Conservation (phyloP, 2,888 invertebrate species). For the Mythimna ferrago region DNA sequence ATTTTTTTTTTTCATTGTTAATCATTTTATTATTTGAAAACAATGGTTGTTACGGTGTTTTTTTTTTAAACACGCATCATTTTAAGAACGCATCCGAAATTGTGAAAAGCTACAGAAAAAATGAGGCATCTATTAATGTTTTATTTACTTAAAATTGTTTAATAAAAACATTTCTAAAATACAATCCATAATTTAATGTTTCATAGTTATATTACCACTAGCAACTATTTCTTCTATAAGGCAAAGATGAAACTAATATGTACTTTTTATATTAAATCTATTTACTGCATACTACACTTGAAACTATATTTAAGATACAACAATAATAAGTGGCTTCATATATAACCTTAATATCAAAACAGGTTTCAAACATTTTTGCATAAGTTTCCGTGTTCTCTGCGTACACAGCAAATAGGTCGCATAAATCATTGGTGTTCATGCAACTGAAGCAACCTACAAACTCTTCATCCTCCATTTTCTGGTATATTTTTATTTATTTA, state of each 20-base stretch:
- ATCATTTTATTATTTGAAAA: background rate
- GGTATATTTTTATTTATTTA: conserved; percentile 60
- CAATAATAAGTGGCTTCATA: conserved; percentile 50
- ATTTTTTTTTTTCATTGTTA: background rate
- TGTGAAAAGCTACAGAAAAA: background rate
- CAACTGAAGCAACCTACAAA: conserved; percentile 89
- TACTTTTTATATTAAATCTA: conserved; percentile 60
- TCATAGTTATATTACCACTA: background rate
- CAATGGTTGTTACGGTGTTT: background rate
- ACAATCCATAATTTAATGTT: background rate
- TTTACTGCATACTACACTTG: conserved; percentile 21
- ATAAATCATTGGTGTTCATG: conserved; percentile 86
- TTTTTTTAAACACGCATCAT: background rate
- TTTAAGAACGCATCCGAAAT: background rate
- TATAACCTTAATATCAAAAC: conserved; percentile 84
- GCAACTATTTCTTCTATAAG: background rate
- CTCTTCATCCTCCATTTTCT: conserved; percentile 84
- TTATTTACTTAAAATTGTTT: background rate
- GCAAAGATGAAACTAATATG: conserved; percentile 37
- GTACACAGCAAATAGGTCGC: conserved; percentile 87
- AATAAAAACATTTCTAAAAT: background rate
- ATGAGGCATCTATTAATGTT: background rate
- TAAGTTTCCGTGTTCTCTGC: conserved; percentile 84
- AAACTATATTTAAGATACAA: background rate
- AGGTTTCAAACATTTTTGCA: conserved; percentile 86